Conservation (phyloP, 2,113 vertebrate species). For the Thamnaconus septentrionalis region DNA sequence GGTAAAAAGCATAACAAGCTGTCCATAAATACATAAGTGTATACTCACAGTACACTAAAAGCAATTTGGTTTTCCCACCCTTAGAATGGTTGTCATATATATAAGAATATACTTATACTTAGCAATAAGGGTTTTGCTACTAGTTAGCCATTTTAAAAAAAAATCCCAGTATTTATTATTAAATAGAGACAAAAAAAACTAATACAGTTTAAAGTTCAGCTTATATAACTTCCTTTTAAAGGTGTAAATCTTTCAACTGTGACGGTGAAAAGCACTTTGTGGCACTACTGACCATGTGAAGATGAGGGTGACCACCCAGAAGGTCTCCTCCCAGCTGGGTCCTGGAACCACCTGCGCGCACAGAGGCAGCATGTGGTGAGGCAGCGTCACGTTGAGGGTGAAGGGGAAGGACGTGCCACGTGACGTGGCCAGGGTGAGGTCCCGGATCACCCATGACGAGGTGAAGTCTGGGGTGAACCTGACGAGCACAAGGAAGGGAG, state of each 20-base stretch:
- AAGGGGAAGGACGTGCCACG: constrained; percentile 88
- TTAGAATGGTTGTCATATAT: no score
- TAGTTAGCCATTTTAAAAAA: no score
- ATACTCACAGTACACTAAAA: no score
- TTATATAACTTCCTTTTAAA: no score
- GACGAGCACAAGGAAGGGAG: neutral
- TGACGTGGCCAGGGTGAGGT: constrained; percentile 86
- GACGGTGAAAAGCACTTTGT: neutral
- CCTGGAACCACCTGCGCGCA: constrained; percentile 95
- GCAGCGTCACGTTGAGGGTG: constrained; percentile 93
- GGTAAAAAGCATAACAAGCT: no score
- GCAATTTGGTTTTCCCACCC: no score
- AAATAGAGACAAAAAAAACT: neutral
- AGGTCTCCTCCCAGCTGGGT: constrained; percentile 96
- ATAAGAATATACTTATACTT: no score
- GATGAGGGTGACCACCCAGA: constrained; percentile 92
- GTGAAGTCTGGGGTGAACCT: constrained; percentile 99
- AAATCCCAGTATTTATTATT: neutral
- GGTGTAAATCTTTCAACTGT: no score
- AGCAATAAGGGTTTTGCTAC: no score
- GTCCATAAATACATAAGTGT: no score
- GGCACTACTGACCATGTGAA: constrained; percentile 84
- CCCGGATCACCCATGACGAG: constrained; percentile 96
- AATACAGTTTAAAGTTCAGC: no score
- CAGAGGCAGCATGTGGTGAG: constrained; percentile 92